Percentiles rank a stretch among this genome's conserved stretches.
These are phyloP conservation scores for Tinea semifulvella DNA, from an alignment of 2,888 invertebrate genomes.

Conservation along the genomic window DNA sequence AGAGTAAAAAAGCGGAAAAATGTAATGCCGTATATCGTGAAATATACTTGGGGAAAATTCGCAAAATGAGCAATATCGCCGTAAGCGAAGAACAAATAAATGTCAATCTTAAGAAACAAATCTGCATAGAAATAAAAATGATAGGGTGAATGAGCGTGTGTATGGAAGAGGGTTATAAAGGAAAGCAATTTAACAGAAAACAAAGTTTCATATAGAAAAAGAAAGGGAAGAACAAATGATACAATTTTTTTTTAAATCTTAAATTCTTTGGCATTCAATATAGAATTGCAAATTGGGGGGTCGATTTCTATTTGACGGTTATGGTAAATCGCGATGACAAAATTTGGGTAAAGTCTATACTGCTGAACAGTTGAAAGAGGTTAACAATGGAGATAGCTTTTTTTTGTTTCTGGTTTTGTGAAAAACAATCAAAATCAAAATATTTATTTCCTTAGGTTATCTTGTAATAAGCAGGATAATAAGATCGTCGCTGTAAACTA, in stretches of 20 bases:
- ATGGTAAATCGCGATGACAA: no score
- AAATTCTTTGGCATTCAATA: constrained; percentile 21
- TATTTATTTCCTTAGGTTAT: no score
- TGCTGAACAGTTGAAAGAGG: no score
- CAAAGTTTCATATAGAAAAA: constrained; percentile 53
- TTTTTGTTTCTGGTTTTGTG: no score
- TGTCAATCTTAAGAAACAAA: constrained; percentile 58
- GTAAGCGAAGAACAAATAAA: constrained; percentile 56
- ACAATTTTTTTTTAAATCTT: constrained; percentile 63
- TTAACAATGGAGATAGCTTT: no score
- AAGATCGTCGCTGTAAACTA: no score
- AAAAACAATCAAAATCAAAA: no score
- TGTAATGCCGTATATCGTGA: no score
- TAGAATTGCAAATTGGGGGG: constrained; percentile 42
- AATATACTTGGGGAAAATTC: neutral
- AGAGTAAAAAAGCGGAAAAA: no score
- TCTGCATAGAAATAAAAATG: constrained; percentile 39
- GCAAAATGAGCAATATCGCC: constrained; percentile 49
- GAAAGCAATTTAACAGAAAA: constrained; percentile 64
- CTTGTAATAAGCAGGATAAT: no score
- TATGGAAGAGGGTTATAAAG: constrained; percentile 54
- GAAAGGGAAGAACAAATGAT: constrained; percentile 53
- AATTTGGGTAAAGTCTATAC: no score
- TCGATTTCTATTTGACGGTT: no score
- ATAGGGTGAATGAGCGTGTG: constrained; percentile 28